Evolutionary conservation across 1,140 invertebrate genomes (phyloP), one percentile per base, ranked within the genome.

Genomic region (Solenopsis fugax): DNA sequence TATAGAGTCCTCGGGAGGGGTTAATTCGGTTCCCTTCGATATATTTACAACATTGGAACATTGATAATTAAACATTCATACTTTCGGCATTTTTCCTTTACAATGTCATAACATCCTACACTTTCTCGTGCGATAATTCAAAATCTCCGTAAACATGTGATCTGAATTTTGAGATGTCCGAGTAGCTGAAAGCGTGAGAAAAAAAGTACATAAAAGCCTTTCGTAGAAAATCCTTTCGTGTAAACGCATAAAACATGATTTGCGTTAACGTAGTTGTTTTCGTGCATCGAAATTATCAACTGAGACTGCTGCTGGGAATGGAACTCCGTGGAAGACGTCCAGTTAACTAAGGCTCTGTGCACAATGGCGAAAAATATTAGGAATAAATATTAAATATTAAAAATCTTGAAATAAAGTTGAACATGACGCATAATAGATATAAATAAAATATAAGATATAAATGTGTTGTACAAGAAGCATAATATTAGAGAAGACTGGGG

Each of bases 291-390:
- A 16, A 45, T 54, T 41, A 54, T 41, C 21, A 62, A 76, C 16
- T 54, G 48, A 65, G 6, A 85, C 24, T 73, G n/a, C 41, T 69
- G 41, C 13, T 69, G 24, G n/a, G n/a, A n/a, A n/a, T n/a, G 48
- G 21, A 48, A 81, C n/a, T n/a, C n/a, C n/a, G n/a, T 86, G 85
- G 85, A 86, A 86, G 85, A 86, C 76, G 13, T 86, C 7, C 18
- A 41, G 34, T n/a, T 69, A 82, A 85, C 50, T 13, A 10, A 48
- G 48, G 7, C 41, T 41, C 4, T 41, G 41, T 5, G 41, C 41
- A 41, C 41, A 41, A 41, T 41, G 7, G 7, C 29, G 29, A 2
- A 41, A 41, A 41, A 41, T 41, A 41, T 41, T 41, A 41, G 41
- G 41, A 2, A 41, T 41, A 41, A 41, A 41, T 41, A 41, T 41